Percentiles rank a stretch among this genome's conserved stretches.
phyloP scores from a whole-genome alignment of 1,140 invertebrate genomes.

The Papilio helenus region DNA sequence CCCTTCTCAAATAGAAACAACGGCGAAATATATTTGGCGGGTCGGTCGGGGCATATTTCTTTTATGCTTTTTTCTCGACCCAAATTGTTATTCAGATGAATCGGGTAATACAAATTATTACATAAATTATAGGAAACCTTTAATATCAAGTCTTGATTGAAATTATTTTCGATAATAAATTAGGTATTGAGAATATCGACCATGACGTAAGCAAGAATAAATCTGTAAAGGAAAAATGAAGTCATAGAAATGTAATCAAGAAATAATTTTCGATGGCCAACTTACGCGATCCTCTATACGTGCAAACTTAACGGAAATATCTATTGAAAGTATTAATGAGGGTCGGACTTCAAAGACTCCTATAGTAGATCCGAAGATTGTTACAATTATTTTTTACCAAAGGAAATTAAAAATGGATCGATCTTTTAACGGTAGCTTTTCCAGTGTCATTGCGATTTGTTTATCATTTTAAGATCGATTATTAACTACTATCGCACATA shows the following conservation, averaged over 20 bases:
- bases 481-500: background rate
- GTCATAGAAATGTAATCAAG: background rate
- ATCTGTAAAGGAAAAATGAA: background rate
- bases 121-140: slow-evolving; percentile 8
- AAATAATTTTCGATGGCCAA: background rate
- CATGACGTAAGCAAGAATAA: background rate
- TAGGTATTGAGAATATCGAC: background rate
- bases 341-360: too few relatives aligned
- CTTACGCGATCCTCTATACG: background rate
- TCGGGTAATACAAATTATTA: slow-evolving; percentile 16
- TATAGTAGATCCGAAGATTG: too few relatives aligned
- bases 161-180: background rate
- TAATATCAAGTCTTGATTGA: slow-evolving; percentile 12
- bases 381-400: too few relatives aligned
- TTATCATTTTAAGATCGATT: background rate
- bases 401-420: too few relatives aligned
- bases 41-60: slow-evolving; percentile 48
- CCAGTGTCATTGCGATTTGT: too few relatives aligned
- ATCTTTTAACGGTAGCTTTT: too few relatives aligned
- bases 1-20: slow-evolving; percentile 74
- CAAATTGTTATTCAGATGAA: slow-evolving; percentile 34
- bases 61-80: slow-evolving; percentile 39
- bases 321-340: too few relatives aligned
- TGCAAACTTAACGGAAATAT: background rate
- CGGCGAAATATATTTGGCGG: slow-evolving; percentile 62